Conservation (phyloP, 2,888 invertebrate genomes). For the Galerucella nymphaeae region DNA sequence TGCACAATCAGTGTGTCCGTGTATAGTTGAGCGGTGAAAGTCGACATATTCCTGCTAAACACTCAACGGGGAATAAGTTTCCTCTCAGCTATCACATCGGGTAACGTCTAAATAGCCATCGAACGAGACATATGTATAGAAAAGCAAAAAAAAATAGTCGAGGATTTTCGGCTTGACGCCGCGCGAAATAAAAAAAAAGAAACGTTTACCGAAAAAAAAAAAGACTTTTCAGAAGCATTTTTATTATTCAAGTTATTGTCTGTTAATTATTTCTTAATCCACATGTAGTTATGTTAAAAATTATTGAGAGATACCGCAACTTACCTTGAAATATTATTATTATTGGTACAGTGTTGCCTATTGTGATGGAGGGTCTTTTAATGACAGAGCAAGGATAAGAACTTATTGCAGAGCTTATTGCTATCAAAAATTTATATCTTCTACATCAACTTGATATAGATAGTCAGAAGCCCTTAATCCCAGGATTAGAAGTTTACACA, state of each 20-base stretch:
- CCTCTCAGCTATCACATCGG: constrained; percentile 45
- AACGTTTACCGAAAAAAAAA: too few relatives aligned
- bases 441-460: too few relatives aligned
- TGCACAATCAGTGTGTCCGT: constrained; percentile 23
- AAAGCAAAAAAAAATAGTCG: constrained; percentile 13
- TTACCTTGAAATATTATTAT: too few relatives aligned
- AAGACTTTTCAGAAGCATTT: not conserved
- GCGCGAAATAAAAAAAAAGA: not conserved
- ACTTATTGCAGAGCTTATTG: too few relatives aligned
- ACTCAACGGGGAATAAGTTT: constrained; percentile 52
- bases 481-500: too few relatives aligned
- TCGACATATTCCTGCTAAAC: constrained; percentile 43
- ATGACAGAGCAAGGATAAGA: too few relatives aligned
- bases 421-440: too few relatives aligned
- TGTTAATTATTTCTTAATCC: not conserved
- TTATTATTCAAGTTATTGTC: not conserved
- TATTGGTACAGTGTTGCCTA: too few relatives aligned
- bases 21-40: constrained; percentile 18
- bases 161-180: not conserved
- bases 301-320: not conserved
- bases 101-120: constrained; percentile 43
- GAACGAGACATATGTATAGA: constrained; percentile 36
- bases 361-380: too few relatives aligned
- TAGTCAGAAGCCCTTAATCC: too few relatives aligned
- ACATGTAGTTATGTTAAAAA: not conserved